phyloP scores from a whole-genome alignment of 2,113 vertebrate genomes.

The Bos indicus region DNA sequence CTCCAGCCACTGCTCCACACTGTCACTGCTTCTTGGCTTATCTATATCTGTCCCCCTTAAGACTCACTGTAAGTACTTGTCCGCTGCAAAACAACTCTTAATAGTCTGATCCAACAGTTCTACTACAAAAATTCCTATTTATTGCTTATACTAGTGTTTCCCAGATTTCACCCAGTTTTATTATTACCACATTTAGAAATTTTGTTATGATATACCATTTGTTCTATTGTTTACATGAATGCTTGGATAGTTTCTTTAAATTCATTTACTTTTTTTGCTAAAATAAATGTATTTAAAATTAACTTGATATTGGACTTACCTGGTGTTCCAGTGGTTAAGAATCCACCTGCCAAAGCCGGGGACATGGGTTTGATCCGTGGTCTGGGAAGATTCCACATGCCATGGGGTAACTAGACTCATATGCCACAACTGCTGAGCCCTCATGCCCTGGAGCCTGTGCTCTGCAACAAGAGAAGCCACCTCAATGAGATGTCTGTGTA shows the following conservation, averaged over 20 bases:
- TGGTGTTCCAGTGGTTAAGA: neutral
- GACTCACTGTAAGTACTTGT: neutral
- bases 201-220: neutral
- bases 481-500: neutral
- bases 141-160: neutral
- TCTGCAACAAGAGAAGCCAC: neutral
- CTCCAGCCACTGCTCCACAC: neutral
- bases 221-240: neutral
- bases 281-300: slow-evolving; percentile 9
- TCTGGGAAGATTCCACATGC: neutral
- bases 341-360: neutral
- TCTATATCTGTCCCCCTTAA: neutral
- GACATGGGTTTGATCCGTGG: neutral
- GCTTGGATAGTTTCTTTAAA: neutral
- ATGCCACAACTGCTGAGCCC: neutral
- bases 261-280: neutral
- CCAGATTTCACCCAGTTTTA: neutral
- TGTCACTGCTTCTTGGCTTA: neutral
- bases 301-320: neutral
- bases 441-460: neutral
- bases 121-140: neutral
- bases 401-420: neutral
- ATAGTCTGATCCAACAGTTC: neutral
- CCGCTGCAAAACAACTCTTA: neutral
- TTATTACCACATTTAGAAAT: neutral